These are phyloP conservation scores for Noctua janthina DNA, from an alignment of 2,888 invertebrate species.

Conservation along the genomic window DNA sequence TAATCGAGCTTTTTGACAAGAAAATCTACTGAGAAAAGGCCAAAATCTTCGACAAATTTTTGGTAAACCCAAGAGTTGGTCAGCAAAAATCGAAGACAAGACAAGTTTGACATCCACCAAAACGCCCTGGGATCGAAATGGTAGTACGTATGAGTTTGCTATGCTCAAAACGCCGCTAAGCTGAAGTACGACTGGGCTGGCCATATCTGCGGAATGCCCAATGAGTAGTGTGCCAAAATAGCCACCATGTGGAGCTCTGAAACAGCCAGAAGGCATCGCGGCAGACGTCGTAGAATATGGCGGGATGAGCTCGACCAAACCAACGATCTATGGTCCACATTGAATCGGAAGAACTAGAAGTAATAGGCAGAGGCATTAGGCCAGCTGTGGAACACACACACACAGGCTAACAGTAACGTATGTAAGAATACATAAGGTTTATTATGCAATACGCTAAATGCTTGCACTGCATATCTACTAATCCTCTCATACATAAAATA, in stretches of 20 bases:
- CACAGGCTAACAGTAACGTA: not conserved
- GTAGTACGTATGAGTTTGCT: not conserved
- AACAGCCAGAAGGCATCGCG: not conserved
- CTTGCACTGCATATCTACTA: slow-evolving; percentile 11
- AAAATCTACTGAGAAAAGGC: not conserved
- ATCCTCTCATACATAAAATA: slow-evolving; percentile 10
- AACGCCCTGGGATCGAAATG: no score
- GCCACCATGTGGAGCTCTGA: not conserved
- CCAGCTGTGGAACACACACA: not conserved
- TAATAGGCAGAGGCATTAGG: not conserved
- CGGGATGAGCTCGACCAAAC: not conserved
- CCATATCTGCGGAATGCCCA: not conserved
- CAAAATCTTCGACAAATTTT: not conserved
- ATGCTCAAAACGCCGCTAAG: not conserved
- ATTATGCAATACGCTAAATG: not conserved
- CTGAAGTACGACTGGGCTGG: not conserved
- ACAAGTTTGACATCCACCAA: not conserved
- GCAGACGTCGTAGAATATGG: not conserved
- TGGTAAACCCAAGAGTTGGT: not conserved
- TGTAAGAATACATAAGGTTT: not conserved
- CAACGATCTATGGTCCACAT: not conserved
- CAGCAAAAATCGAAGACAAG: not conserved
- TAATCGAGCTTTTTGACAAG: not conserved
- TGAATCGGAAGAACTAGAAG: not conserved
- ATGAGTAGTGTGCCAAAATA: not conserved